Base-by-base conservation (phyloP, 2,888 invertebrate species). In the Hyposoter didymator region DNA sequence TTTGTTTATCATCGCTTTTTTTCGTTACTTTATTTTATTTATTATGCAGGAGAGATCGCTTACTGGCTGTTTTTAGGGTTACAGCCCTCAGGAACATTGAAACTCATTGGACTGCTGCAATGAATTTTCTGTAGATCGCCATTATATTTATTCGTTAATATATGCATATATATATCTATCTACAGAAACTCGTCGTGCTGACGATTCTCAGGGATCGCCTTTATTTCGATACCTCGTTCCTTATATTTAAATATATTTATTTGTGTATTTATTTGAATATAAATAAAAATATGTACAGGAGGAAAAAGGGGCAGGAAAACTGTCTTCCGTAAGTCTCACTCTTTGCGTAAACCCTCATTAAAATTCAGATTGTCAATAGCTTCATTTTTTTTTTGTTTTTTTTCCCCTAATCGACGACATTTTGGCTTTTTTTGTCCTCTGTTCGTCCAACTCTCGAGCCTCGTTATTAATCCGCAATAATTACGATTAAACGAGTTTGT, bases 11-110 rank as follows among this genome's bases (percentile, higher is more conserved):
- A 3, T 78, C 17, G 47, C 49, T 39, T 67, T 4, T n/a, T 47
- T 39, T n/a, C n/a, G 39, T 66, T 28, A 62, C 28, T 55, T n/a
- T 28, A 43, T 52, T 35, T 55, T 78, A 70, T 82, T 74, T 28
- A 28, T 84, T 72, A 91, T 90, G 92, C 91, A 91, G 91, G 91
- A 90, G 93, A 93, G 93, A 92, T 93, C 92, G 92, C 90, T 91
- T 88, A 87, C 39, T 91, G 89, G 91, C 92, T 89, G 90, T 89
- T 87, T 78, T 35, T 49, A 67, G 17, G 59, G 8, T 62, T 87
- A 90, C 90, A 91, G 92, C 91, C 91, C 89, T 90, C 91, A 93
- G 93, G 93, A 93, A 93, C 93, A 93, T 93, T 17, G 91, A 93
- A 90, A 92, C 87, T 90, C 89, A 89, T 91, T 90, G 84, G 69